These are phyloP conservation scores for Eilema caniola DNA, from an alignment of 2,888 invertebrate genomes.

Conservation along the genomic window DNA sequence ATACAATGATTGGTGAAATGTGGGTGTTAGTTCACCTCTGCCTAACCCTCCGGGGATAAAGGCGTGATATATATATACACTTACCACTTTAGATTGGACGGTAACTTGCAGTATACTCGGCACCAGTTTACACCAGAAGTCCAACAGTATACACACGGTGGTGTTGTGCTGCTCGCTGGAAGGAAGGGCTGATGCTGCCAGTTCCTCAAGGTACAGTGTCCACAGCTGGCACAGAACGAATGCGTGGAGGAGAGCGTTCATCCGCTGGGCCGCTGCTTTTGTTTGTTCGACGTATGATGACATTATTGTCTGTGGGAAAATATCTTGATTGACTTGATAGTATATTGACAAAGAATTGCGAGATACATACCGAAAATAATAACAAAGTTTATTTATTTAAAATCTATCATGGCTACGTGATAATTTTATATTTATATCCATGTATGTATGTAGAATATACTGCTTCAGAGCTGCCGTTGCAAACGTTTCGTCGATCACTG, in stretches of 20 bases:
- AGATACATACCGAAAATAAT: no score
- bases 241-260: slow-evolving; percentile 98
- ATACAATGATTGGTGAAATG: no score
- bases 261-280: slow-evolving; percentile 92
- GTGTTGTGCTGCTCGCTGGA: slow-evolving; percentile 91
- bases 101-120: slow-evolving; percentile 97
- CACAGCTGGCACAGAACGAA: slow-evolving; percentile 99
- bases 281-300: slow-evolving; percentile 98
- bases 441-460: no score
- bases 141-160: slow-evolving; percentile 94
- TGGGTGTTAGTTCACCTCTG: no score
- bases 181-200: slow-evolving; percentile 89
- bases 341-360: no score
- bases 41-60: no score
- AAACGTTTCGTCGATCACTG: no score
- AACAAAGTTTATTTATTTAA: no score
- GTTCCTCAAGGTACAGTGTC: slow-evolving; percentile 99
- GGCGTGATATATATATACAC: slow-evolving; percentile 58
- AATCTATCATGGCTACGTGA: no score
- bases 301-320: slow-evolving; percentile 90
- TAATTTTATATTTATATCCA: no score
- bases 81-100: slow-evolving; percentile 92
- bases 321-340: not conserved
- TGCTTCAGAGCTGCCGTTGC: no score
- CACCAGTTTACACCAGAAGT: slow-evolving; percentile 99